A percentile compares a stretch with the other conserved stretches of the same genome.
Evolutionary conservation across 2,888 invertebrate species (phyloP).

Genomic region (Rhagonycha lutea): DNA sequence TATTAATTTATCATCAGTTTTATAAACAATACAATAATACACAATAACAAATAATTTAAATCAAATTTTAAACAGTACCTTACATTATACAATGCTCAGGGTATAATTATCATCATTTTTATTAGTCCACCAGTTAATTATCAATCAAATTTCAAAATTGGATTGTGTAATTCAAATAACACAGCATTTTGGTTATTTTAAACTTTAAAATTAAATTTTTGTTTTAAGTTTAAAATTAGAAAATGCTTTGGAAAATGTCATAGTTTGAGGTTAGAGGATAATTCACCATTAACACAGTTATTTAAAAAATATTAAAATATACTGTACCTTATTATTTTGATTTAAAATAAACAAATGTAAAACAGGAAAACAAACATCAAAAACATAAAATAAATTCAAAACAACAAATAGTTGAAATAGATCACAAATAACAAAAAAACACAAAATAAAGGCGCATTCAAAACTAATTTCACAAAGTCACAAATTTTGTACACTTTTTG

Average conservation of each 20-base stretch:
- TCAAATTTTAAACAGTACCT: not conserved
- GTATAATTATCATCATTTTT: not conserved
- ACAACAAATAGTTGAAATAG: slow-evolving; percentile 1
- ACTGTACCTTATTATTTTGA: slow-evolving; percentile 10
- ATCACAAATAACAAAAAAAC: slow-evolving; percentile 5
- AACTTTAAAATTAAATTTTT: not conserved
- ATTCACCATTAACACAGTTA: not conserved
- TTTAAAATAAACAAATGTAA: not conserved
- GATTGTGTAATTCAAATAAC: not conserved
- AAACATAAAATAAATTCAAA: slow-evolving; percentile 1
- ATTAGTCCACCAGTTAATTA: not conserved
- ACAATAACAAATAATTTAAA: not conserved
- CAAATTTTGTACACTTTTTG: not conserved
- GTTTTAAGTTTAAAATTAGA: not conserved
- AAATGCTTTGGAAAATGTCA: not conserved
- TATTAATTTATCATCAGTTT: not conserved
- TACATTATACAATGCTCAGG: not conserved
- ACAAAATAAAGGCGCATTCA: slow-evolving; percentile 21
- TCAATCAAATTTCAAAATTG: not conserved
- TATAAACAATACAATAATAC: not conserved
- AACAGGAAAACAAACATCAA: not conserved
- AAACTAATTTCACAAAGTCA: slow-evolving; percentile 13
- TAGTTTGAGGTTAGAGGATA: slow-evolving; percentile 15
- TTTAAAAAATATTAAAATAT: not conserved
- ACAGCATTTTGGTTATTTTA: not conserved